Conservation (phyloP, 2,797 vertebrate genomes). For the Diglossa cyanea region DNA sequence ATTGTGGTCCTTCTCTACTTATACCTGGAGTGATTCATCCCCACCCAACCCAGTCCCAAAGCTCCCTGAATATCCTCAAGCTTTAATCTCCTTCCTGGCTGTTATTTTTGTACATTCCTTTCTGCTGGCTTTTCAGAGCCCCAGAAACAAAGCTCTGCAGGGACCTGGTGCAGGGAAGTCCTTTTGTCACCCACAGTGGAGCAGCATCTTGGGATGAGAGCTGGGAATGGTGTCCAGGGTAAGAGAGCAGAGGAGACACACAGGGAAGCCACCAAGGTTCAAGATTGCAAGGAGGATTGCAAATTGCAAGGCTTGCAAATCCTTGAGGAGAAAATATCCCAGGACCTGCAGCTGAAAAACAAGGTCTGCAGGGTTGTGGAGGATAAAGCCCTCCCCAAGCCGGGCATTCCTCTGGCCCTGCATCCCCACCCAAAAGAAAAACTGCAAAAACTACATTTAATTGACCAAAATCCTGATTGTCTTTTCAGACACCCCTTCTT, state of each 20-base stretch:
- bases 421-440: constrained; percentile 41
- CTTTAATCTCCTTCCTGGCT: background rate
- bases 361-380: constrained; percentile 21
- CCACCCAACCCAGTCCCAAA: background rate
- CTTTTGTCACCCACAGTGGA: background rate
- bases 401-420: constrained; percentile 55
- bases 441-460: constrained; percentile 42
- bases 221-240: background rate
- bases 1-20: background rate
- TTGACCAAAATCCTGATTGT: constrained; percentile 74
- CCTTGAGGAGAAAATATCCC: constrained; percentile 1
- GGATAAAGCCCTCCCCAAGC: constrained; percentile 30
- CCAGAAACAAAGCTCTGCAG: background rate
- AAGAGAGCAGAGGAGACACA: background rate
- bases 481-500: constrained; percentile 77
- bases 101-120: background rate
- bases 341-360: constrained; percentile 58
- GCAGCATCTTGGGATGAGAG: background rate
- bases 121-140: background rate
- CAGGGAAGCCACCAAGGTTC: background rate
- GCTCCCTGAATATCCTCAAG: background rate
- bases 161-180: background rate
- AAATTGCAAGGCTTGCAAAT: background rate
- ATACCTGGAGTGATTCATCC: rapidly evolving
- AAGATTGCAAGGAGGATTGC: background rate